Evolutionary conservation across 2,888 invertebrate genomes (phyloP).

Genomic region (Arge pagana): DNA sequence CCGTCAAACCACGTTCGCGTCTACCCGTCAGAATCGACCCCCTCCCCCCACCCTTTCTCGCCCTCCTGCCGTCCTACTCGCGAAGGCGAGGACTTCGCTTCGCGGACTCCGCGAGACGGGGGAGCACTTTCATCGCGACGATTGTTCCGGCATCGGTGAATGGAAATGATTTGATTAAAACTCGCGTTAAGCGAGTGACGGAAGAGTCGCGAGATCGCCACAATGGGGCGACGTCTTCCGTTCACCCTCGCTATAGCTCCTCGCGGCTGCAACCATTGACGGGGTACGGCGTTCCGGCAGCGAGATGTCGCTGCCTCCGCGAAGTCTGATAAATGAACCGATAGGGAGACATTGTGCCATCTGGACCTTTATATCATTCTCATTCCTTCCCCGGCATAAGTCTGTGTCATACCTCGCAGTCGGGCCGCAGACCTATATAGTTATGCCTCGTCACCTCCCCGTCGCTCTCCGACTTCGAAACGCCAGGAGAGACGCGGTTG

Average conservation of each 20-base stretch:
- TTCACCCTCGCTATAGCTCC: slow-evolving; percentile 23
- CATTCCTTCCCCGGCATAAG: slow-evolving; percentile 16
- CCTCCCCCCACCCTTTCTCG: no score
- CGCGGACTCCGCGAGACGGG: no score
- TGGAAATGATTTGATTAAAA: slow-evolving; percentile 54
- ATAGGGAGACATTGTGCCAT: slow-evolving; percentile 53
- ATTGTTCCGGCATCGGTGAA: no score
- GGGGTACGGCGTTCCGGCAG: slow-evolving; percentile 27
- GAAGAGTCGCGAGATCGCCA: slow-evolving; percentile 40
- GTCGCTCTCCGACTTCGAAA: no score
- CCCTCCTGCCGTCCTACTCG: no score
- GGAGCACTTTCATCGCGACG: no score
- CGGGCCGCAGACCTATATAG: no score
- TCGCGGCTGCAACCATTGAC: slow-evolving; percentile 32
- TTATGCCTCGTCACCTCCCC: slow-evolving; percentile 20
- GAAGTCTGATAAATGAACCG: slow-evolving; percentile 56
- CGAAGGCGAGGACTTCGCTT: no score
- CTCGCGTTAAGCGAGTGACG: slow-evolving; percentile 49
- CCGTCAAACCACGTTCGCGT: no score
- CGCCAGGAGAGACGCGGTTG: slow-evolving; percentile 12
- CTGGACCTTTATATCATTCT: slow-evolving; percentile 47
- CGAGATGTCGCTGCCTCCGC: slow-evolving; percentile 35
- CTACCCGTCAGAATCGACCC: no score
- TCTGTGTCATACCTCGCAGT: slow-evolving; percentile 9
- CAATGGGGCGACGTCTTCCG: slow-evolving; percentile 39